Evolutionary conservation across 2,888 invertebrate species (phyloP).

Genomic region (Mimumesa dahlbomi): DNA sequence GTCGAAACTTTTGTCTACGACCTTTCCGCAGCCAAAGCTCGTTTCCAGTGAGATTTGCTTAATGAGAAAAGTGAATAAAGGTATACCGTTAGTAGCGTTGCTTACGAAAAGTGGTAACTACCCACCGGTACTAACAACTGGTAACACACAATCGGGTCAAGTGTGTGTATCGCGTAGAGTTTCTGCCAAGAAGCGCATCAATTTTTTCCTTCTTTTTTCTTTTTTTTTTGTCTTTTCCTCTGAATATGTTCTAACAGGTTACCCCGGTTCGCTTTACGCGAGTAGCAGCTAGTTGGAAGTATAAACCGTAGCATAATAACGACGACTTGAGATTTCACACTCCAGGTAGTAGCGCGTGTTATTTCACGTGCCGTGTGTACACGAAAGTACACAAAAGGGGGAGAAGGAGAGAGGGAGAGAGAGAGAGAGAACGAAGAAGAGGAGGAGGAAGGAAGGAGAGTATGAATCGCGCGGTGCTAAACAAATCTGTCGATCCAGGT

Average conservation of each 20-base stretch:
- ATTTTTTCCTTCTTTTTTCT: not conserved
- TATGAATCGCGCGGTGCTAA: slow-evolving; percentile 26
- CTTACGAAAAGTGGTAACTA: slow-evolving; percentile 22
- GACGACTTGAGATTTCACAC: slow-evolving; percentile 33
- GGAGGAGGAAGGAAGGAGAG: no score
- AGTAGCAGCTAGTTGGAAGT: slow-evolving; percentile 12
- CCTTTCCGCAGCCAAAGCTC: slow-evolving; percentile 11
- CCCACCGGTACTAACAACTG: slow-evolving; percentile 24
- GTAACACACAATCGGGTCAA: slow-evolving; percentile 34
- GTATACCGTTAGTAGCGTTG: slow-evolving; percentile 13
- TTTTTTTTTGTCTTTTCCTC: not conserved
- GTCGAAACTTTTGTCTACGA: slow-evolving; percentile 39
- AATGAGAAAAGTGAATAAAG: slow-evolving; percentile 49
- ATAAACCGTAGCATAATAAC: slow-evolving; percentile 20
- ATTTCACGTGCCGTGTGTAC: slow-evolving; percentile 27
- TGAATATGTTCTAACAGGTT: no score
- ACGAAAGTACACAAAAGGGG: not conserved
- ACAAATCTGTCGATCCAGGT: slow-evolving; percentile 44
- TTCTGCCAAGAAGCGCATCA: not conserved
- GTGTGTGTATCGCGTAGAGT: not conserved
- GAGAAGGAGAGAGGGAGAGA: no score
- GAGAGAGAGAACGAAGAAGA: no score
- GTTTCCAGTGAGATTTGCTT: slow-evolving; percentile 38
- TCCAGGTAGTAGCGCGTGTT: slow-evolving; percentile 13
- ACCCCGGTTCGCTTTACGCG: slow-evolving; percentile 1